Base-by-base conservation (phyloP, 2,888 invertebrate species). In the Agrilus mali region DNA sequence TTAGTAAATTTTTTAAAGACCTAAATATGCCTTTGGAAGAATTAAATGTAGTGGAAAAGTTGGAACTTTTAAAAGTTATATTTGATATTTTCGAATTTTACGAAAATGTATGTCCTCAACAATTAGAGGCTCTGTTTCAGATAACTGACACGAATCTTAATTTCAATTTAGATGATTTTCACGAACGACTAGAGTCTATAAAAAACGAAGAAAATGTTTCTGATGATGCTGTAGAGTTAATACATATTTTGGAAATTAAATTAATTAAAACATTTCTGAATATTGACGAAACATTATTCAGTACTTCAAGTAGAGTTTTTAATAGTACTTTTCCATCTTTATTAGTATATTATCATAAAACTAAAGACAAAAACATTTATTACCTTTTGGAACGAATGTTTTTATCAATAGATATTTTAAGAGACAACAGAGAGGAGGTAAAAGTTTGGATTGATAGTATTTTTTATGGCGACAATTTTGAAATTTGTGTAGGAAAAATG, bases 341-440 rank as follows among this genome's bases (percentile, higher is more conserved):
- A 31, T 46, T 61, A 65, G 40, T 68, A 66, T 58, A 69, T 67
- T 60, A 66, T 70, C 50, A 70, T 66, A 7, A 71, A 66, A 58
- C 69, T 6, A 53, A 51, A 15, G 50, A 52, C 40, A 36, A 49
- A 15, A 60, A 61, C n/a, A 56, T 53, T 16, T 52, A 57, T 41
- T 37, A 35, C 27, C 50, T 60, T 3, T 60, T 82, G 20, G 64
- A 64, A 38, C 67, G 65, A 39, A 71, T 86, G 45, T 72, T 86
- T 20, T 70, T 68, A 52, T 77, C 73, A 45, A 78, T 78, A 0
- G 70, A 72, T 5, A 68, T 82, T 49, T 86, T 86, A 58, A 77
- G 80, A 56, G 73, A 71, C 15, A 75, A 74, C 49, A 68, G 69
- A 47, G 67, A 72, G 43, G 84, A 86, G 65, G 74, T 83, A 35